Evolutionary conservation across 2,888 invertebrate species (phyloP).

Genomic region (Diloba caeruleocephala): DNA sequence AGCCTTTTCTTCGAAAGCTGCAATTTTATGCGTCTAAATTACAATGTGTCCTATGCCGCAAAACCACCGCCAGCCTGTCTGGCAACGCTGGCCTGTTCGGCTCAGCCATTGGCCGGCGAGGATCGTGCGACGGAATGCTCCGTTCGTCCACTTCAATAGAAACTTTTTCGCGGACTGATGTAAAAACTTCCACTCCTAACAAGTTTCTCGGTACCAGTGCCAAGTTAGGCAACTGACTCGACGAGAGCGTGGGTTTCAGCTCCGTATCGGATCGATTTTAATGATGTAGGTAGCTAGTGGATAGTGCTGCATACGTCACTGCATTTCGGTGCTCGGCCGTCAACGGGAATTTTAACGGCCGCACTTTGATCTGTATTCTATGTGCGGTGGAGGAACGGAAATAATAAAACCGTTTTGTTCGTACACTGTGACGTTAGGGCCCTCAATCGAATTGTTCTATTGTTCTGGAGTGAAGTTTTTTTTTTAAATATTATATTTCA

Average conservation of each 20-base stretch:
- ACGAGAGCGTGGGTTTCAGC: constrained; percentile 64
- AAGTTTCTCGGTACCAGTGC: constrained; percentile 82
- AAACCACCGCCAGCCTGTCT: constrained; percentile 69
- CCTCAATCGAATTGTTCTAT: constrained; percentile 32
- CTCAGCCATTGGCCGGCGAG: constrained; percentile 59
- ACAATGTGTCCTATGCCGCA: constrained; percentile 40
- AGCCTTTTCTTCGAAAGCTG: constrained; percentile 50
- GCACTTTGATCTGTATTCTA: constrained; percentile 71
- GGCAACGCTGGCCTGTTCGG: constrained; percentile 55
- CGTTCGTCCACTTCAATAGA: constrained; percentile 70
- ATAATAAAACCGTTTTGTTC: constrained; percentile 68
- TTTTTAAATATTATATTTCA: constrained; percentile 5
- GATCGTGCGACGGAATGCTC: constrained; percentile 62
- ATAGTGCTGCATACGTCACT: constrained; percentile 42
- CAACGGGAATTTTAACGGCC: constrained; percentile 77
- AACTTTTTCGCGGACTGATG: constrained; percentile 69
- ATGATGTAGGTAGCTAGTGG: constrained; percentile 41
- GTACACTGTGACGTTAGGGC: constrained; percentile 18
- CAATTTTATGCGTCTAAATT: constrained; percentile 47
- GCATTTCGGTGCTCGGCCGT: constrained; percentile 50
- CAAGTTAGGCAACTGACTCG: constrained; percentile 71
- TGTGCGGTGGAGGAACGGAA: constrained; percentile 69
- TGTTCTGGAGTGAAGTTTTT: constrained; percentile 28
- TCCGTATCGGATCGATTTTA: constrained; percentile 53
- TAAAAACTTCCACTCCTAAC: constrained; percentile 79